Evolutionary conservation across 2,113 vertebrate genomes (phyloP), one percentile per base, ranked within the genome.

Genomic region (Rhabdomys dilectus): DNA sequence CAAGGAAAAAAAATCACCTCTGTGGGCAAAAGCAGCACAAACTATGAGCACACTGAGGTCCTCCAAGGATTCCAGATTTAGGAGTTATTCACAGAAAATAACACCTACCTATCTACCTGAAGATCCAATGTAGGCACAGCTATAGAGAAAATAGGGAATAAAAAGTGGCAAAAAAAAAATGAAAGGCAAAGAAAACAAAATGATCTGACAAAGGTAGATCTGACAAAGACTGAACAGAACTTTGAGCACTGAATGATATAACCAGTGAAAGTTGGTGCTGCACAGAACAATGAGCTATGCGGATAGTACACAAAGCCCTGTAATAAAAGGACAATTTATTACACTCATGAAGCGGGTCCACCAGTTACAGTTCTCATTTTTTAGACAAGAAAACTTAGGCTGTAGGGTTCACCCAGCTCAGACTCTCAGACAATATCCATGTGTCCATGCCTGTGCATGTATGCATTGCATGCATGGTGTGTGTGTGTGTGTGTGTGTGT

Each of bases 361-460:
- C 26, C 4, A 26, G 45, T 36, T 48, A 70, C 12, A 39, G 12
- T 22, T 86, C 77, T 51, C 68, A 73, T 64, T 96, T 62, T 85
- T 62, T 34, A 88, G 73, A 82, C 66, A 48, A 58, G 48, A 72
- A 97, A 76, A 89, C 34, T 4, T 85, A 92, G 88, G 60, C 26
- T 93, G 1, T 1, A 26, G 11, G 29, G 78, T 87, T 53, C 45
- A 87, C 0, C 19, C 15, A 24, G 48, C 7, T 5, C 34, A 93
- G 39, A 58, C 53, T n/a, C 53, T 66, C n/a, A n/a, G 53, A 6
- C 48, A 78, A n/a, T 70, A 56, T 17, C 9, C 75, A 68, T 1
- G 19, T 8, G 4, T 26, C 22, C 36, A 29, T 56, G 5, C 12
- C 8, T 12, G 10, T 84, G 9, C 26, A 11, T 36, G 8, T 36